These are phyloP conservation scores for Leptogaster cylindrica DNA, from an alignment of 2,888 invertebrate genomes.

Conservation along the genomic window DNA sequence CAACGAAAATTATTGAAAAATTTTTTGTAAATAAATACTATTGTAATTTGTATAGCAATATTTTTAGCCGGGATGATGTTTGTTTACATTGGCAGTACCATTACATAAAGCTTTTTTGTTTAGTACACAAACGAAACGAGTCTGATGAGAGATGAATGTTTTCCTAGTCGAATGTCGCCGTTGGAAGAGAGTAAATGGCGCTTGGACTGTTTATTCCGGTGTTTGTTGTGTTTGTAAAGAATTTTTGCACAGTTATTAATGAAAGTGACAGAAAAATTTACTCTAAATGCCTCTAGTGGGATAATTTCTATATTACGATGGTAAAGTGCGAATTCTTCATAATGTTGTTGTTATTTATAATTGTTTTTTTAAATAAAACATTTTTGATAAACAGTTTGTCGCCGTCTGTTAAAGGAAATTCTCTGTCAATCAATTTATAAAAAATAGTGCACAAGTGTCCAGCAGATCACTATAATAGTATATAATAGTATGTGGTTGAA, in stretches of 20 bases:
- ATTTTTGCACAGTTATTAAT: conserved; percentile 6
- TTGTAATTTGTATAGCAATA: too few relatives aligned
- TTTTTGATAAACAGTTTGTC: too few relatives aligned
- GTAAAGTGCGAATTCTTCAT: too few relatives aligned
- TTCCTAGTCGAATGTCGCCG: conserved; percentile 32
- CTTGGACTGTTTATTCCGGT: background rate
- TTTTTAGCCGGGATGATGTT: background rate
- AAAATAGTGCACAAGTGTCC: conserved; percentile 36
- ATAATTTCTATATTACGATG: too few relatives aligned
- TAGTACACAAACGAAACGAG: conserved; percentile 8
- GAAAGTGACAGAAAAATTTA: too few relatives aligned
- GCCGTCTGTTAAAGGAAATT: conserved; percentile 28
- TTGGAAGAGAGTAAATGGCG: conserved; percentile 17
- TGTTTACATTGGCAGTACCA: background rate
- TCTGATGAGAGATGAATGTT: too few relatives aligned
- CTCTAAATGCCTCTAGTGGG: too few relatives aligned
- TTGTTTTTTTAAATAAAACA: too few relatives aligned
- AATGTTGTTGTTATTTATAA: too few relatives aligned
- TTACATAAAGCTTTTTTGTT: conserved; percentile 6
- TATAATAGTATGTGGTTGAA: background rate
- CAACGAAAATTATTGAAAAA: too few relatives aligned
- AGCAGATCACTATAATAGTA: background rate
- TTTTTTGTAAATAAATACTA: too few relatives aligned
- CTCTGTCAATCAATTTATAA: conserved; percentile 1
- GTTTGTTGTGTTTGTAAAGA: background rate